These are phyloP conservation scores for Melanargia galathea DNA, from an alignment of 2,888 invertebrate genomes.

Conservation along the genomic window DNA sequence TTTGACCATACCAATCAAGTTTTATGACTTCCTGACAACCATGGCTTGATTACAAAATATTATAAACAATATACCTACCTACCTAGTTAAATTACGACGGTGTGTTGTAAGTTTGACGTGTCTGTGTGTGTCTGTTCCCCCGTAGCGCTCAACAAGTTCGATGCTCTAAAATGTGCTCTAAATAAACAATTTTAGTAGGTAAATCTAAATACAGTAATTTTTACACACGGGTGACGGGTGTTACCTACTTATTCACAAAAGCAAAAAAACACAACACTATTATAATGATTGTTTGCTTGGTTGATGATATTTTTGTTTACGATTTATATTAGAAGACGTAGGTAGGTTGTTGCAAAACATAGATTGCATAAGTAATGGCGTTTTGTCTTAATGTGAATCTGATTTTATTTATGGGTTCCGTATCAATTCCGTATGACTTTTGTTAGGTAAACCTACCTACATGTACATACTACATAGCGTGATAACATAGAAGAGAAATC, in stretches of 20 bases:
- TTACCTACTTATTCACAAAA: background rate
- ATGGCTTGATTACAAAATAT: background rate
- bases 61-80: background rate
- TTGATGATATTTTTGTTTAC: conserved; percentile 2
- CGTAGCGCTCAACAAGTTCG: no score
- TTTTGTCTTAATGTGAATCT: background rate
- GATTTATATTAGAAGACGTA: background rate
- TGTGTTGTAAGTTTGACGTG: no score
- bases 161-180: no score
- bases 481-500: no score
- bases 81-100: background rate
- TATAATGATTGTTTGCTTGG: background rate
- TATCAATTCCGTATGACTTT: background rate
- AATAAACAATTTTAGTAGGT: no score
- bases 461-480: no score
- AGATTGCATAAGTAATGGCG: background rate
- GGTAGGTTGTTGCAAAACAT: background rate
- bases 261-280: background rate
- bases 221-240: background rate
- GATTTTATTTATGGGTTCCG: background rate
- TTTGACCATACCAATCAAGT: conserved; percentile 2
- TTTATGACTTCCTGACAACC: background rate
- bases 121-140: no score
- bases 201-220: no score
- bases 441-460: no score